Evolutionary conservation across 2,888 invertebrate genomes (phyloP).

Genomic region (Lissonota sp.): DNA sequence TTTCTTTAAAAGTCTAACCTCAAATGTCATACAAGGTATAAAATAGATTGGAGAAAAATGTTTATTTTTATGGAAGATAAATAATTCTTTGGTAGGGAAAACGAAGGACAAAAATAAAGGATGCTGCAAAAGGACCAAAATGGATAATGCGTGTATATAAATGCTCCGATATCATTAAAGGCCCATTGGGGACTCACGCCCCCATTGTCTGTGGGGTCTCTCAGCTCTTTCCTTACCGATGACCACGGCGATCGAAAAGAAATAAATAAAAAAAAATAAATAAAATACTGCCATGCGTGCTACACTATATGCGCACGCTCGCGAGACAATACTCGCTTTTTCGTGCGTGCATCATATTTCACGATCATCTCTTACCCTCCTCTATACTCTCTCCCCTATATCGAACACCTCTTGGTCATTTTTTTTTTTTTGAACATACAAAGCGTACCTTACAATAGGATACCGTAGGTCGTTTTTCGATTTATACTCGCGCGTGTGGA

Average conservation of each 20-base stretch:
- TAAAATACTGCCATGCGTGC: slow-evolving; percentile 32
- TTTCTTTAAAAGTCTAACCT: too few relatives aligned
- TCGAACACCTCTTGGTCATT: slow-evolving; percentile 24
- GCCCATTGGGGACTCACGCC: slow-evolving; percentile 76
- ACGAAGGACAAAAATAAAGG: slow-evolving; percentile 43
- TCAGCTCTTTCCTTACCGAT: slow-evolving; percentile 47
- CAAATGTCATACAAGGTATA: too few relatives aligned
- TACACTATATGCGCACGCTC: slow-evolving; percentile 61
- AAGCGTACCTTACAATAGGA: background rate
- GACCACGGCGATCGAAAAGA: slow-evolving; percentile 8
- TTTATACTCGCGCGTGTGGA: background rate
- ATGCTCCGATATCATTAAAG: slow-evolving; percentile 77
- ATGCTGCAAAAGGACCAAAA: slow-evolving; percentile 43
- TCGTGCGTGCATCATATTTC: slow-evolving; percentile 79
- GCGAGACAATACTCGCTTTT: slow-evolving; percentile 76
- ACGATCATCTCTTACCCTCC: slow-evolving; percentile 72
- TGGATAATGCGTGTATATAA: slow-evolving; percentile 32
- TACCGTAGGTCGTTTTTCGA: background rate
- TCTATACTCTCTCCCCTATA: slow-evolving; percentile 9
- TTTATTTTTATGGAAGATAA: slow-evolving; percentile 36
- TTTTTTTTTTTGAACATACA: background rate
- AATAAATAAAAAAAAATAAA: slow-evolving; percentile 27
- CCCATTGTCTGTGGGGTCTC: slow-evolving; percentile 72
- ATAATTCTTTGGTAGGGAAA: slow-evolving; percentile 62
- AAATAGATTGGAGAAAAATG: background rate